These are phyloP conservation scores for Drosophila koepferae DNA, from an alignment of 2,888 invertebrate species.

Conservation along the genomic window DNA sequence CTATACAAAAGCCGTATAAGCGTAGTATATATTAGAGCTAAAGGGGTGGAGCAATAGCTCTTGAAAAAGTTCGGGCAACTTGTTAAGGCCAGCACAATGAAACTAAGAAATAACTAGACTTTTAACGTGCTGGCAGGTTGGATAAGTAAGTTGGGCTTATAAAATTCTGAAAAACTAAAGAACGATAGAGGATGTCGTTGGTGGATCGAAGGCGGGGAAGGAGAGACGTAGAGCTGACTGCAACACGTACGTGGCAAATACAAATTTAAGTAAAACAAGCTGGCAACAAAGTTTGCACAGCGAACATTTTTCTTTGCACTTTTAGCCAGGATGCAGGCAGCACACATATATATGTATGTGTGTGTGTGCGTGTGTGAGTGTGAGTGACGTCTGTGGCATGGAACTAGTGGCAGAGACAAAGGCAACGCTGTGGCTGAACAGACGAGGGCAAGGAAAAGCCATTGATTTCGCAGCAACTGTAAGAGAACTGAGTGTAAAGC, in stretches of 20 bases:
- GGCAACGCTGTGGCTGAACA: conserved; percentile 37
- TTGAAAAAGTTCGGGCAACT: conserved; percentile 9
- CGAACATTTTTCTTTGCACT: conserved; percentile 53
- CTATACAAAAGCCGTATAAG: background rate
- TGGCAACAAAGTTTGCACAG: conserved; percentile 68
- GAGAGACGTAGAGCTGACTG: background rate
- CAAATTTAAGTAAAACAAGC: conserved; percentile 74
- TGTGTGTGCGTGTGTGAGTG: conserved; percentile 19
- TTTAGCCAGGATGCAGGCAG: conserved; percentile 37
- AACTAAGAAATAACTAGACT: conserved; percentile 19
- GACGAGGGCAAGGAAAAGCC: conserved; percentile 47
- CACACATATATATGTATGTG: background rate
- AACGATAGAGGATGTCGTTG: background rate
- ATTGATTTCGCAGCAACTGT: conserved; percentile 65
- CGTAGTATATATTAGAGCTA: background rate
- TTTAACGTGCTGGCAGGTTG: conserved; percentile 29
- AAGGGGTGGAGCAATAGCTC: conserved; percentile 7
- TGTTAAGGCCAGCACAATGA: conserved; percentile 17
- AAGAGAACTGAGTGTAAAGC: conserved; percentile 16
- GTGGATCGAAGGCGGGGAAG: too few relatives aligned
- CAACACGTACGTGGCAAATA: conserved; percentile 54
- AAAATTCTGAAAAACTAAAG: background rate
- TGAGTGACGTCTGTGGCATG: conserved; percentile 19
- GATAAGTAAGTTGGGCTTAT: conserved; percentile 27
- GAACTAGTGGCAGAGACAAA: conserved; percentile 37